phyloP scores from a whole-genome alignment of 2,888 invertebrate species.

The Anoncus sp. region DNA sequence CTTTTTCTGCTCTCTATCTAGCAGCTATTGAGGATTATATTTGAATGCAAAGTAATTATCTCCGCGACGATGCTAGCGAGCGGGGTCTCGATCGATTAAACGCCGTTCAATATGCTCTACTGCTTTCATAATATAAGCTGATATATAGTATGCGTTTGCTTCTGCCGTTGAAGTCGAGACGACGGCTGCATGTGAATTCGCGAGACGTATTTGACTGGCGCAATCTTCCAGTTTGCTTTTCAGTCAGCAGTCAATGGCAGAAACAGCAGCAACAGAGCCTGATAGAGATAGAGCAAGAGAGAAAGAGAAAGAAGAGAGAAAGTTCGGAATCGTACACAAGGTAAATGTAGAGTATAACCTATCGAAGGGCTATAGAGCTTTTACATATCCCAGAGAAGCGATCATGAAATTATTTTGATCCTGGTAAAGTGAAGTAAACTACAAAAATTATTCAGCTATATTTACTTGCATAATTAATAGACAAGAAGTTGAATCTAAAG shows the following conservation, averaged over 20 bases:
- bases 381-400: too few species aligned
- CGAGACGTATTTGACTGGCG: conserved; percentile 29
- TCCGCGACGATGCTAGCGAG: conserved; percentile 13
- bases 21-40: conserved; percentile 34
- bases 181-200: conserved; percentile 6
- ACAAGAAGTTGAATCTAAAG: too few species aligned
- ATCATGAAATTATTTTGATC: too few species aligned
- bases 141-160: conserved; percentile 3
- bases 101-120: conserved; percentile 8
- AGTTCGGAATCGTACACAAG: not conserved
- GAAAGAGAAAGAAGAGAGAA: conserved; percentile 4
- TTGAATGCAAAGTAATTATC: conserved; percentile 49
- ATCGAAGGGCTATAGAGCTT: not conserved
- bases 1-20: conserved; percentile 6
- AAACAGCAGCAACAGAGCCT: not conserved
- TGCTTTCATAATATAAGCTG: conserved; percentile 28
- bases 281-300: conserved; percentile 8
- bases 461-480: not conserved
- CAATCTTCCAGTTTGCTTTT: conserved; percentile 33
- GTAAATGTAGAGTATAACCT: not conserved
- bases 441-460: not conserved
- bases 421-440: too few species aligned
- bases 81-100: conserved; percentile 30
- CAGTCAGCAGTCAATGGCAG: conserved; percentile 25
- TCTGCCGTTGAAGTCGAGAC: conserved; percentile 10